Evolutionary conservation across 2,797 vertebrate genomes (phyloP), one percentile per base, ranked within the genome.

Genomic region (Halcyon chelicuti): DNA sequence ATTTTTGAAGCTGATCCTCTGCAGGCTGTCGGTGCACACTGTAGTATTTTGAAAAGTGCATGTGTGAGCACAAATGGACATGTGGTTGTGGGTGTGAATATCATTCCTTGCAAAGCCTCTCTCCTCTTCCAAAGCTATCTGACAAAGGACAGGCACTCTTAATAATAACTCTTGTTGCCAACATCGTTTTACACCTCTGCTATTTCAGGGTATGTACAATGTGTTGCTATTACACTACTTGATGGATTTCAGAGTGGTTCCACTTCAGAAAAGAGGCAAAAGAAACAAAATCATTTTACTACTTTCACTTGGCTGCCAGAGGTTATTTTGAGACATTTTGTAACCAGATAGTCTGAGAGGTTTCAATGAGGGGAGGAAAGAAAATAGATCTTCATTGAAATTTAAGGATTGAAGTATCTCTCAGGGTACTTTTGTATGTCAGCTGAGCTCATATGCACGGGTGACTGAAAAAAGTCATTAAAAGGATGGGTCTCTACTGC

Each of bases 361-460:
- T 72, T 91, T 95, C 88, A 90, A 25, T 72, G 61, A 96, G 12
- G 15, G 62, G 33, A 97, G 90, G 42, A 77, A 92, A 93, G 55
- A 83, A 85, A 92, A 90, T 13, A 80, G 31, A 44, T 70, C 42
- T 76, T 71, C 72, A 58, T 62, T 73, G 73, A 91, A 94, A 95
- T 14, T 9, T 62, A 68, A 81, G 79, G 71, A 49, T 16, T 77
- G 82, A 75, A 68, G 91, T 92, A 92, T 80, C 31, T 74, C 33
- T 90, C 55, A 60, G 39, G 23, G 11, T 81, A 72, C 46, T 65
- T 81, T 51, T 5, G 14, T 52, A 47, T 1, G 1, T 63, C 0
- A 1, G 22, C 79, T 66, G 52, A 62, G 65, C 49, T 87, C 44
- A 44, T 67, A 81, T 3, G 0, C 40, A 54, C 0, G 2, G 57